These are phyloP conservation scores for Halisarca cf. caerulea DNA, from an alignment of 37 sponge, comb jelly and placozoan species.

Conservation along the genomic window DNA sequence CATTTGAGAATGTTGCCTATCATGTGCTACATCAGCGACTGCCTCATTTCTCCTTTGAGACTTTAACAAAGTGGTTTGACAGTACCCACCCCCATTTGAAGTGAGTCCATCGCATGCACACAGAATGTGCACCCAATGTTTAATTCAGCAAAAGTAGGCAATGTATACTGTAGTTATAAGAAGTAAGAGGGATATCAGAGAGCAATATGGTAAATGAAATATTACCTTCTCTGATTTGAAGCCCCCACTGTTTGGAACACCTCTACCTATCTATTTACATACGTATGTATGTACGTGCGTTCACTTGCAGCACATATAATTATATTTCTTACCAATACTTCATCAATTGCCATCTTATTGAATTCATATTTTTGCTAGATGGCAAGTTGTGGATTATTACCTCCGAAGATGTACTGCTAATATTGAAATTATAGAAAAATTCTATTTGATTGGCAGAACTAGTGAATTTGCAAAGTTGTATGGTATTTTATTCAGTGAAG, in stretches of 20 bases:
- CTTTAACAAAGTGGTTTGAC: conserved; percentile 76
- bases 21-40: conserved; percentile 87
- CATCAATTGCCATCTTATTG: too few species aligned
- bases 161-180: too few species aligned
- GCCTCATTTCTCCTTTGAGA: conserved; percentile 65
- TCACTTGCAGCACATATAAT: too few species aligned
- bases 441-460: conserved; percentile 90
- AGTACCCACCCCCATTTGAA: not conserved
- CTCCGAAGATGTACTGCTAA: conserved; percentile 70
- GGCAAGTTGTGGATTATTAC: conserved; percentile 82
- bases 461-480: conserved; percentile 97
- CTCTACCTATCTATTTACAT: too few species aligned
- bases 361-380: conserved; percentile 27
- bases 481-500: conserved; percentile 94
- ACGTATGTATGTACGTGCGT: not conserved
- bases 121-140: too few species aligned
- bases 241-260: too few species aligned
- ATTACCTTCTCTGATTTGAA: too few species aligned
- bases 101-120: not conserved
- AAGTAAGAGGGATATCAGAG: too few species aligned
- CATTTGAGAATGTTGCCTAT: conserved; percentile 85
- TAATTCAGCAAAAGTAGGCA: too few species aligned
- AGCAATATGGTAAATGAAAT: too few species aligned
- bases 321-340: too few species aligned
- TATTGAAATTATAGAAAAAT: conserved; percentile 68